Percentiles rank a stretch among this genome's conserved stretches.
Conservation (phyloP, 2,888 invertebrate species). For the Troilus luridus region DNA sequence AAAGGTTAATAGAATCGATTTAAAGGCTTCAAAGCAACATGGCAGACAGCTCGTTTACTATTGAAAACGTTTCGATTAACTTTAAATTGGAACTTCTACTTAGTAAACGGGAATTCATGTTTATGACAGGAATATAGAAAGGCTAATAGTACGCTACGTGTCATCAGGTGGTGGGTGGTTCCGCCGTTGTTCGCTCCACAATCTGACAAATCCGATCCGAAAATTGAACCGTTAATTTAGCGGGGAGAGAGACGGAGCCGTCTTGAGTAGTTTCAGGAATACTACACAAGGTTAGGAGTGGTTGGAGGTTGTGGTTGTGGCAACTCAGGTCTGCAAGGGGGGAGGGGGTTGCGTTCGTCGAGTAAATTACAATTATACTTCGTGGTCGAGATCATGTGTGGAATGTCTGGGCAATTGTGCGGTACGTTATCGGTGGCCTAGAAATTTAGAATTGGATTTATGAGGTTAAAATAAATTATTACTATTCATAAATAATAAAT, state of each 20-base stretch:
- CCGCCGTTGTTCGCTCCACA: neutral
- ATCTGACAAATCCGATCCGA: neutral
- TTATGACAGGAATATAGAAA: neutral
- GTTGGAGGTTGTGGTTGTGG: neutral
- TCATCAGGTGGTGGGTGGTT: too few species aligned
- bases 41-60: neutral
- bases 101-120: neutral
- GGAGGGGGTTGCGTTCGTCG: neutral
- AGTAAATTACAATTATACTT: neutral
- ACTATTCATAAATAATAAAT: too few species aligned
- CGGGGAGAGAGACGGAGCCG: neutral
- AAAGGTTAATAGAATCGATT: neutral
- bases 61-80: neutral
- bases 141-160: neutral
- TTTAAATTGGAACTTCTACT: neutral
- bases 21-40: neutral
- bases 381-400: neutral
- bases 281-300: neutral
- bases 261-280: neutral
- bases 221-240: neutral
- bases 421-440: neutral
- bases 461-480: neutral
- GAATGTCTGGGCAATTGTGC: neutral
- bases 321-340: neutral
- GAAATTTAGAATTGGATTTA: neutral